Base-by-base conservation (phyloP, 1,140 invertebrate genomes). In the Cydia amplana region DNA sequence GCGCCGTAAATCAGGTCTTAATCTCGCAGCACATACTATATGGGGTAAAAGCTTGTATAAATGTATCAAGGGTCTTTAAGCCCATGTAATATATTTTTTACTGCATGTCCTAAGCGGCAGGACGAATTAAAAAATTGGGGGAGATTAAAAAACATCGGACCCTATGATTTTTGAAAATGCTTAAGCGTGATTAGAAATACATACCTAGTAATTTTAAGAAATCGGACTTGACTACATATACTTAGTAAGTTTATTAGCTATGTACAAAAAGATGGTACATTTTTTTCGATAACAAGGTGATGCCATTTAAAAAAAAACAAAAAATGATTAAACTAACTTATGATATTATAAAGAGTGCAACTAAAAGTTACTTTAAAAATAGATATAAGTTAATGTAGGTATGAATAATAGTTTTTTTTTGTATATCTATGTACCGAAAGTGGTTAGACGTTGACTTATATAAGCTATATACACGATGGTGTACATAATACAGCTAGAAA, bases 401-500 rank as follows among this genome's bases (percentile, higher is more conserved):
- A 70, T 43, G 65, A 43, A 43, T 70, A 40, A 20, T 36, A 60
- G 65, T 78, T 67, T 78, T 77, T 79, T 80, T 79, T 80, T 82
- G 77, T 80, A 79, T 82, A 78, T 78, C 73, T 80, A 74, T 78
- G 75, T 81, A 77, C 65, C 72, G 55, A 25, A 60, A 76, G 73
- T 73, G 74, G 75, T 76, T 74, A 74, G 77, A 77, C 74, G 75
- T 78, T 77, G 77, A 80, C 78, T 76, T 65, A 76, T 80, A 76
- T 83, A 82, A 80, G 77, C 75, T 65, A 76, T 80, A 77, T 83
- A 82, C 82, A 78, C 63, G 25, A 67, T 73, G 76, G 78, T 82
- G 85, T 88, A 86, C 78, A 87, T 87, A 85, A 74, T 73, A 77
- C 74, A 67, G 73, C 75, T 79, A 75, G 64, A 64, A 67, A 14